phyloP scores from a whole-genome alignment of 2,888 invertebrate genomes.

The Cristatella mucedo region DNA sequence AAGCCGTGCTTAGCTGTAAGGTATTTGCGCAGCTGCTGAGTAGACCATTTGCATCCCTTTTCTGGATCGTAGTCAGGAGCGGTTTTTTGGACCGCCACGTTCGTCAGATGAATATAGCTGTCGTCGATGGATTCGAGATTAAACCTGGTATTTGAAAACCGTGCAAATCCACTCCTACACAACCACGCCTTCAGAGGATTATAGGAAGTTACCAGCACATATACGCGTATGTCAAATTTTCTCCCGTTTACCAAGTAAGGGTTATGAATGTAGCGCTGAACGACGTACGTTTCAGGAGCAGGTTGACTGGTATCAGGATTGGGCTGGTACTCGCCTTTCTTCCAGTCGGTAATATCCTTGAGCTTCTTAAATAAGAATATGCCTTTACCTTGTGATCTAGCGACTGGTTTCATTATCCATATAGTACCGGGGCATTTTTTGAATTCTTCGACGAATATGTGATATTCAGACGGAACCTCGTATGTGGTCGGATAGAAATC shows the following conservation, averaged over 20 bases:
- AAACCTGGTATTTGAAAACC: conserved; percentile 46
- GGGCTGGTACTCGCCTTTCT: conserved; percentile 27
- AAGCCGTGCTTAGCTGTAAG: conserved; percentile 44
- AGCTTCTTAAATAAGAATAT: conserved; percentile 48
- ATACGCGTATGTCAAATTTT: conserved; percentile 50
- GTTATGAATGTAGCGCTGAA: conserved; percentile 46
- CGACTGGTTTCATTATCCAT: conserved; percentile 52
- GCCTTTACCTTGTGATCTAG: conserved; percentile 47
- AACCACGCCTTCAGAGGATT: conserved; percentile 44
- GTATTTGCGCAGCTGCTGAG: conserved; percentile 43
- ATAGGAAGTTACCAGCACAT: conserved; percentile 47
- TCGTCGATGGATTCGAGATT: conserved; percentile 46
- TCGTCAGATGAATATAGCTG: conserved; percentile 45
- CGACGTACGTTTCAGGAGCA: conserved; percentile 41
- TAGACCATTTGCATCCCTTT: conserved; percentile 47
- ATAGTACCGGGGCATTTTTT: conserved; percentile 44
- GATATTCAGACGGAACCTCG: conserved; percentile 48
- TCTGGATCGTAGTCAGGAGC: conserved; percentile 43
- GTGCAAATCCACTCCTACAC: conserved; percentile 48
- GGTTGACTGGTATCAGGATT: conserved; percentile 26
- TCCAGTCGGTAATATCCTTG: conserved; percentile 43
- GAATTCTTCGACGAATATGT: conserved; percentile 48
- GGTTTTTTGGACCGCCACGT: conserved; percentile 45
- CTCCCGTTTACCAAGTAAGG: conserved; percentile 47
- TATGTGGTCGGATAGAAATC: conserved; percentile 47